A percentile compares a stretch with the other conserved stretches of the same genome.
Conservation (phyloP, 2,797 vertebrate genomes). For the Tragelaphus oryx region DNA sequence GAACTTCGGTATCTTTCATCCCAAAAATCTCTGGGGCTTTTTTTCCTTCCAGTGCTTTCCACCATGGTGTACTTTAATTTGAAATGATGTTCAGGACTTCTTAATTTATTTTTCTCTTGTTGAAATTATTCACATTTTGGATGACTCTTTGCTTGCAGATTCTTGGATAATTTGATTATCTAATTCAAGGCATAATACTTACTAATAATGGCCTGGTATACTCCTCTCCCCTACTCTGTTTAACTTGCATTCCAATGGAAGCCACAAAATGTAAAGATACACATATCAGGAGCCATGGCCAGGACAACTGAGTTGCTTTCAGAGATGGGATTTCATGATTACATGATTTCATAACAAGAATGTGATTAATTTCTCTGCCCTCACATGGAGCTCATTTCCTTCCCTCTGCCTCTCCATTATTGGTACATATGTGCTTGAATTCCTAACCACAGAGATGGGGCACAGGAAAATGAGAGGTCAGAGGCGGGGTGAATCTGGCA, state of each 20-base stretch:
- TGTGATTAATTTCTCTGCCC: not conserved
- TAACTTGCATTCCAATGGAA: not conserved
- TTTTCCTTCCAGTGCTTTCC: not conserved
- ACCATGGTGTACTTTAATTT: not conserved
- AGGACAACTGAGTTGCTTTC: not conserved
- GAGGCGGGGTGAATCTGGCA: not conserved
- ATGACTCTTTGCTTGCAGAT: not conserved
- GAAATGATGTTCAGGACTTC: not conserved
- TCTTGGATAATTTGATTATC: not conserved
- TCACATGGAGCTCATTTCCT: not conserved
- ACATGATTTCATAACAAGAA: not conserved
- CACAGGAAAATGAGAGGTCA: not conserved
- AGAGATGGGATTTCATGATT: not conserved
- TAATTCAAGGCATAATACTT: not conserved
- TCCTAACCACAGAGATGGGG: not conserved
- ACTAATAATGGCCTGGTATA: not conserved
- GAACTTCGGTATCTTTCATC: not conserved
- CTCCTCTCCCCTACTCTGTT: not conserved
- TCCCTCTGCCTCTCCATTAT: not conserved
- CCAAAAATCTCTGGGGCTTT: not conserved
- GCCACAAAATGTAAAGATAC: not conserved
- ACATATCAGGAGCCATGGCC: too few relatives aligned
- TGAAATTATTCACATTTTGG: not conserved
- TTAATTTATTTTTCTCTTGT: not conserved
- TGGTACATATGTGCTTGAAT: not conserved